Base-by-base conservation (phyloP, 2,888 invertebrate genomes). In the Trissolcus brochymenae region DNA sequence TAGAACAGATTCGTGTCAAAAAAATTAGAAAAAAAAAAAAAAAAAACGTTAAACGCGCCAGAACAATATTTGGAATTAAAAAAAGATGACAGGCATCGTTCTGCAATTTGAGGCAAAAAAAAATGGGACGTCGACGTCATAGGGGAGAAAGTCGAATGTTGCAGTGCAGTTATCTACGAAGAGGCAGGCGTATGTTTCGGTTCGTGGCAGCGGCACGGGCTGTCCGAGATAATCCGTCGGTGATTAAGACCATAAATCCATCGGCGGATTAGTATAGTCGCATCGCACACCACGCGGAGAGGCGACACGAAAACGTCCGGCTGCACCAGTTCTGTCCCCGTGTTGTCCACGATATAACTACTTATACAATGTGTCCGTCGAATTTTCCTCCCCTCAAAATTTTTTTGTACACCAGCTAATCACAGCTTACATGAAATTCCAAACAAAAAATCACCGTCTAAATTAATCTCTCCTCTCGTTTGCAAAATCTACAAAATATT, bases 181-280 rank as follows among this genome's bases (percentile, higher is more conserved):
- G 88, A 87, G 87, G 86, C 88, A 87, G 87, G 85, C 87, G 87
- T 85, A 84, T 87, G 87, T 88, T 87, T 86, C 84, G 85, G 84
- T 85, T 82, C 84, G 84, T 86, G 84, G 87, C 83, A 84, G 85
- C 82, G 82, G 84, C 83, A 85, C 85, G 85, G 85, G 84, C 89
- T 88, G 88, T 88, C 90, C 88, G 88, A 90, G 90, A 89, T 91
- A 92, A 92, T 91, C 92, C 91, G 88, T 86, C 89, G 90, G 91
- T 91, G 91, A 92, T 92, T 92, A 92, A 92, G 91, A 91, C 91
- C 90, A 91, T 91, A 91, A 92, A 92, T 92, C 92, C 91, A 90
- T 89, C 90, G 87, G 84, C 87, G 88, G 88, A 89, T 89, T 88
- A 89, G 88, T 87, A 87, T 86, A 86, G 87, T 87, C 85, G 86